A percentile compares a stretch with the other conserved stretches of the same genome.
phyloP scores from a whole-genome alignment of 1,140 invertebrate genomes.

The Chionoecetes opilio region DNA sequence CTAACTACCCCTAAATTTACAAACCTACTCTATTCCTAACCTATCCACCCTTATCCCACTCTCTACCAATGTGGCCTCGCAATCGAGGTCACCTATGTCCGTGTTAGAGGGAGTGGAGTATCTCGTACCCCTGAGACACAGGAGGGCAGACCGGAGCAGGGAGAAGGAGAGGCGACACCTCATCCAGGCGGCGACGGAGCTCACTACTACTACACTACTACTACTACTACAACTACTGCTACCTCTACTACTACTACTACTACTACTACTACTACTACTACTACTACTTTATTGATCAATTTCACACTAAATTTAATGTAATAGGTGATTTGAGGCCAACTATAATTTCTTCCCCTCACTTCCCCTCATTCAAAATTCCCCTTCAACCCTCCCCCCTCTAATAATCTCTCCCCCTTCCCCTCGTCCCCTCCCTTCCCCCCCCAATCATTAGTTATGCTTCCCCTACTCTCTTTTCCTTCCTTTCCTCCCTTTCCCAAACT shows the following conservation, averaged over 20 bases:
- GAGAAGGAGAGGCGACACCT: too few relatives aligned
- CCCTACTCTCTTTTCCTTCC: neutral
- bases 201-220: conserved; percentile 17
- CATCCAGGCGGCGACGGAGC: too few relatives aligned
- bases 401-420: neutral
- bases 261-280: too few relatives aligned
- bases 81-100: too few relatives aligned
- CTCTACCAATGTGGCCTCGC: too few relatives aligned
- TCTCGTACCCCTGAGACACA: too few relatives aligned
- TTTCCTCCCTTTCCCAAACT: neutral
- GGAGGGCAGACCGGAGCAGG: too few relatives aligned
- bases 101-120: too few relatives aligned
- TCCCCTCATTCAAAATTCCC: neutral
- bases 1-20: too few relatives aligned
- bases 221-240: conserved; percentile 28
- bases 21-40: too few relatives aligned
- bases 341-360: neutral
- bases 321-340: neutral
- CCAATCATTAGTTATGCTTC: neutral
- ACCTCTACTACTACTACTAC: neutral
- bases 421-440: neutral
- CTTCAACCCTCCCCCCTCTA: neutral
- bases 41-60: too few relatives aligned
- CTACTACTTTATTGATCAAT: neutral
- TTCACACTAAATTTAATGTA: neutral